Percentiles rank a stretch among this genome's conserved stretches.
phyloP scores from a whole-genome alignment of 1,140 invertebrate species.

The Sarcophaga peregrina region DNA sequence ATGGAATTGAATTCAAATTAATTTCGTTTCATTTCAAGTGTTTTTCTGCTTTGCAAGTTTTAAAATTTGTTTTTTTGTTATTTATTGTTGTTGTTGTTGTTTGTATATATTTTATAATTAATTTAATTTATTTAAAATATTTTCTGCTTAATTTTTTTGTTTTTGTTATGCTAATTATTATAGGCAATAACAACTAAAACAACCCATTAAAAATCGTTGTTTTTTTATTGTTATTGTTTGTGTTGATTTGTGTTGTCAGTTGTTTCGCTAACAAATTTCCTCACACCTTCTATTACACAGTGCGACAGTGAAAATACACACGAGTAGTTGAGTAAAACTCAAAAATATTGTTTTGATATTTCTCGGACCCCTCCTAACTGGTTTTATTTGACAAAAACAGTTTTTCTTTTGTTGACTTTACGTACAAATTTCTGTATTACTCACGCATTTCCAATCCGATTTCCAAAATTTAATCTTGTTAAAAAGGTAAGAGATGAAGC shows the following conservation, averaged over 20 bases:
- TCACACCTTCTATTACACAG: neutral
- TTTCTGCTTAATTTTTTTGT: neutral
- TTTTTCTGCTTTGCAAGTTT: neutral
- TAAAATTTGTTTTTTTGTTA: neutral
- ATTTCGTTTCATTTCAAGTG: no score
- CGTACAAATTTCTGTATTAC: no score
- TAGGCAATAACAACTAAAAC: neutral
- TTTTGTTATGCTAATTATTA: constrained; percentile 16
- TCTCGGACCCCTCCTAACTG: no score
- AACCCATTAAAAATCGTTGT: neutral
- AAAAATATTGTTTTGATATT: no score
- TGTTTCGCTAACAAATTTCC: neutral
- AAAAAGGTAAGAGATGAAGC: no score
- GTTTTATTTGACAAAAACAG: no score
- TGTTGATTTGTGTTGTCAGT: no score
- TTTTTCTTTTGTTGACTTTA: no score
- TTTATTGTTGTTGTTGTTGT: neutral
- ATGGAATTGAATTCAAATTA: neutral
- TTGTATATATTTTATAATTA: neutral
- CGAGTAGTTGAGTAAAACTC: no score
- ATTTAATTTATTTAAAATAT: neutral
- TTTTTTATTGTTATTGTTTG: neutral
- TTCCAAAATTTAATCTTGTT: no score
- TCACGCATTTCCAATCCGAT: no score
- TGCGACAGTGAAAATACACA: no score